Conservation (phyloP, 2,113 vertebrate genomes). For the Salvelinus alpinus region DNA sequence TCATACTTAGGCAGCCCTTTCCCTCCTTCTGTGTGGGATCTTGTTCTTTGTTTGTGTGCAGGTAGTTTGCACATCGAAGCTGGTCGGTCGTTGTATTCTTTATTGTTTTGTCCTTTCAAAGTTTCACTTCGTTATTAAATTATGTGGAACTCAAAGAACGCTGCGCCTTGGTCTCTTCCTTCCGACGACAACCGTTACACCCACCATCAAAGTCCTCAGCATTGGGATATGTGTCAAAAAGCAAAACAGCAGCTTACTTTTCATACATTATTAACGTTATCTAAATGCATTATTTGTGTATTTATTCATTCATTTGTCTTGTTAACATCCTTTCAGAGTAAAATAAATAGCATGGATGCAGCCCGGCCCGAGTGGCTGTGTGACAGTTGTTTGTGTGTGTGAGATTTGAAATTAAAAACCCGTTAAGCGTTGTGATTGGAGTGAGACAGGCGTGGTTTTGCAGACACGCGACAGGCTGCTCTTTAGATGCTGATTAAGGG, state of each 20-base stretch:
- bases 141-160: too few relatives aligned
- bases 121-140: too few relatives aligned
- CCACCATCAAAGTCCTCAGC: constrained; percentile 62
- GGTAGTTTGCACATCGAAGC: too few relatives aligned
- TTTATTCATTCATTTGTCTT: constrained; percentile 77
- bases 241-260: constrained; percentile 60
- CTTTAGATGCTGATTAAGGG: constrained; percentile 78
- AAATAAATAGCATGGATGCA: constrained; percentile 69
- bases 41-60: too few relatives aligned
- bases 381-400: constrained; percentile 56
- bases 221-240: constrained; percentile 56
- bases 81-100: too few relatives aligned
- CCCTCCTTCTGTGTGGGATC: too few relatives aligned
- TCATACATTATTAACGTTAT: constrained; percentile 76
- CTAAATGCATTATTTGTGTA: constrained; percentile 73
- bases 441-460: constrained; percentile 62
- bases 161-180: too few relatives aligned
- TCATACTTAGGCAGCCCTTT: too few relatives aligned
- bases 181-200: constrained; percentile 4
- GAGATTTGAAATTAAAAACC: constrained; percentile 70
- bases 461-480: constrained; percentile 60
- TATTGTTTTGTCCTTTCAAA: too few relatives aligned
- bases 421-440: constrained; percentile 61
- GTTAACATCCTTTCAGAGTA: constrained; percentile 72
- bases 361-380: constrained; percentile 41